Conservation (phyloP, 2,888 invertebrate genomes). For the Tetragnatha montana region DNA sequence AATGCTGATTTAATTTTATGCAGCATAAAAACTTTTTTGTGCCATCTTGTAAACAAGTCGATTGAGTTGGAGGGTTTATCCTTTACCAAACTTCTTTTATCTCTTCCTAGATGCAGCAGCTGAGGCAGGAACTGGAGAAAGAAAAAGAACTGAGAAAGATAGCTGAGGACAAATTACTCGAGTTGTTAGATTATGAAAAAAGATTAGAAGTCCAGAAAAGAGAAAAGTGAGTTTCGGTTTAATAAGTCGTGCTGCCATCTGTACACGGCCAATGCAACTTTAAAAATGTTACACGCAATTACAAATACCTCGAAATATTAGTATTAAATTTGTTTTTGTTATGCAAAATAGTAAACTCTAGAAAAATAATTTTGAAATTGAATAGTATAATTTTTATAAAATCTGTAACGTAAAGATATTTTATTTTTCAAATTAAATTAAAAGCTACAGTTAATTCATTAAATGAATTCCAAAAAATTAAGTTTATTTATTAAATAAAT, state of each 20-base stretch:
- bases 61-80: neutral
- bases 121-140: slow-evolving; percentile 55
- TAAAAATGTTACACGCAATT: neutral
- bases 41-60: neutral
- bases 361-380: too few species aligned
- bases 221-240: slow-evolving; percentile 46
- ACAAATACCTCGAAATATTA: too few species aligned
- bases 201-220: slow-evolving; percentile 40
- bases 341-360: too few species aligned
- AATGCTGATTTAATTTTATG: neutral
- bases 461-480: too few species aligned
- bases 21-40: neutral
- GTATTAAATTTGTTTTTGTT: too few species aligned
- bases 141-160: slow-evolving; percentile 65
- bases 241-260: slow-evolving; percentile 62
- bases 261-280: neutral
- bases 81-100: slow-evolving; percentile 2
- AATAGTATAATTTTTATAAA: too few species aligned
- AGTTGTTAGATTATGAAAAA: slow-evolving; percentile 59
- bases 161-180: slow-evolving; percentile 65
- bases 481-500: too few species aligned
- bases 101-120: slow-evolving; percentile 51
- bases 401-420: too few species aligned
- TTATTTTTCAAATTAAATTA: too few species aligned
- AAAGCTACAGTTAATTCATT: too few species aligned